Evolutionary conservation across 2,797 vertebrate species (phyloP), one percentile per base, ranked within the genome.

Genomic region (Malurus leucopterus): DNA sequence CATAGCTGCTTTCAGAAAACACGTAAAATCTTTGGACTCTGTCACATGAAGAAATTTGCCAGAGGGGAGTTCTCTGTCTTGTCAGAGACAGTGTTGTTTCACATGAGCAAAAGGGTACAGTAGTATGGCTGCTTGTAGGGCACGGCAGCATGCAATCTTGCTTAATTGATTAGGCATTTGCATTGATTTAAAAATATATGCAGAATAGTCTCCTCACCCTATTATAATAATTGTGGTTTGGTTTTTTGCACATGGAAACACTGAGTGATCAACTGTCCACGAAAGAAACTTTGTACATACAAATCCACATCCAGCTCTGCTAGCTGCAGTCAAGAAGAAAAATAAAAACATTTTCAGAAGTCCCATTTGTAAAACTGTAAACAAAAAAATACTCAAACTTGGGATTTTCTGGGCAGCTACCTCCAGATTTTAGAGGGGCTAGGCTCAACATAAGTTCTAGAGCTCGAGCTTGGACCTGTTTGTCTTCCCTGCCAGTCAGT

Each of bases 1-100:
- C 46, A 38, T 82, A 77, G 74, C 34, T 70, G 38, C 61, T 89
- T 93, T 93, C 83, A 86, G 83, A 91, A 89, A 84, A 92, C 43
- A 82, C 50, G 70, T 32, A 50, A 85, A 91, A 78, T 69, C 44
- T 32, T 76, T 69, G 72, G 78, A 78, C 40, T 89, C 44, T 3
- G 1, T 72, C 76, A 55, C 59, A 72, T 54, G 75, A 89, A 86
- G 58, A 46, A 68, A 43, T 79, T 84, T 77, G 53, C 64, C 59
- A 49, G 80, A 82, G 47, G 36, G 34, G 49, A 91, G 43, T 12
- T n/a, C 38, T 74, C 88, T 86, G 63, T 81, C 79, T 93, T 4
- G 0, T 57, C 57, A 77, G 38, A 58, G n/a, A 24, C 27, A 30
- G 12, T 29, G 46, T 59, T 61, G 59, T 55, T 87, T 78, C 73